Conservation (phyloP, 2,113 vertebrate genomes). For the Melanerpes aurifrons region DNA sequence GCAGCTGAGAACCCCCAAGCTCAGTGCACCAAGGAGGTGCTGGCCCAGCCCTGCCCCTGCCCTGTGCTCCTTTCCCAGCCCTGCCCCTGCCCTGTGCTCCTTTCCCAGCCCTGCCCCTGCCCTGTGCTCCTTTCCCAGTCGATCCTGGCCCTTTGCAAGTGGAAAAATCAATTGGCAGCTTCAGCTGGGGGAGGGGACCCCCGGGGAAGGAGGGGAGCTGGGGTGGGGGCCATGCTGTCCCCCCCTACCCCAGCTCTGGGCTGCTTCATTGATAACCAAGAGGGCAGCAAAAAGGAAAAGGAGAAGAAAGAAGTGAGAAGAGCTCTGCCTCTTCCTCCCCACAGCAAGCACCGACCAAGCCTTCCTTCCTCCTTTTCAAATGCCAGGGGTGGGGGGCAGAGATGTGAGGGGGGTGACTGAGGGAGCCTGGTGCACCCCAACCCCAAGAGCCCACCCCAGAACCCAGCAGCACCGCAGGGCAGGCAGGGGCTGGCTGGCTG, state of each 20-base stretch:
- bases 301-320: slow-evolving; percentile 57
- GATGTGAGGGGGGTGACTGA: accelerated
- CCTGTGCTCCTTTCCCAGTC: background rate
- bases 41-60: background rate
- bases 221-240: background rate
- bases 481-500: background rate
- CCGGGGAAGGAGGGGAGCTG: background rate
- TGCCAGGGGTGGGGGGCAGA: no score
- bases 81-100: accelerated
- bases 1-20: background rate
- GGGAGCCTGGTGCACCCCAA: background rate
- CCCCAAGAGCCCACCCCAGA: background rate
- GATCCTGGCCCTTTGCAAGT: background rate
- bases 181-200: background rate
- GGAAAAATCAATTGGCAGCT: slow-evolving; percentile 42
- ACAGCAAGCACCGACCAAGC: background rate
- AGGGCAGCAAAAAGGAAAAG: background rate
- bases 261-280: background rate
- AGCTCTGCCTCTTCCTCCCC: background rate
- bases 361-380: slow-evolving; percentile 42
- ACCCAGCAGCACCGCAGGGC: accelerated
- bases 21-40: accelerated
- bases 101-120: background rate
- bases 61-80: background rate
- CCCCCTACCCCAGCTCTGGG: background rate